Evolutionary conservation across 2,797 vertebrate species (phyloP), one percentile per base, ranked within the genome.

Genomic region (Myoxocephalus aenaeus): DNA sequence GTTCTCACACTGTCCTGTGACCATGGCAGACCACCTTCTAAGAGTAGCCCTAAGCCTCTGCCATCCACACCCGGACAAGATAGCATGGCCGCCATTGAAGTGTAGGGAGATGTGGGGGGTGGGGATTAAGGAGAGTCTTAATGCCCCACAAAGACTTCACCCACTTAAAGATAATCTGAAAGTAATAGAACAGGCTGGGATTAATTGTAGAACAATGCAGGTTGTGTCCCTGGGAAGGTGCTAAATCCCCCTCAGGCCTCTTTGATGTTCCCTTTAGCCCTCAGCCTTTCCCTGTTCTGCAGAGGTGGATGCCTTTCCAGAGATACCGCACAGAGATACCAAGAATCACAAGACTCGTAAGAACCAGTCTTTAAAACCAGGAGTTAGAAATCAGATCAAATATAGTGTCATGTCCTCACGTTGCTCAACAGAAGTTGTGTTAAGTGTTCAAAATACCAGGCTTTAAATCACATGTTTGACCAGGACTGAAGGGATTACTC

Each of bases 131-230:
- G 87, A 91, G 91, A 90, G 90, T 86, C 92, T 92, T 93, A 93
- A 92, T 93, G 92, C 90, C 71, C 89, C 94, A 94, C 94, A 95
- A 95, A 96, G 95, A 94, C 92, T 95, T 94, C 92, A 92, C 92
- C 93, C 95, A 96, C 92, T 96, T 95, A 93, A 94, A 94, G 94
- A 95, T 96, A 96, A 96, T 96, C 95, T 96, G 94, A 96, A 96
- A 96, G 95, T 95, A 95, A 95, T 95, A 95, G 94, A 95, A 94
- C 94, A 94, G 94, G 90, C 94, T 93, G 92, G 95, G 95, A 96
- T 96, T 96, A 95, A 96, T 96, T 95, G 95, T 91, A 93, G 94
- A 95, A 96, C 95, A 96, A 95, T 96, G 91, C 79, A 20, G 77
- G 68, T 91, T 90, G 87, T 94, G 94, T 94, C 93, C 92, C 89